A percentile compares a stretch with the other conserved stretches of the same genome.
Conservation (phyloP, 2,888 invertebrate genomes). For the Chymomyza procnemis region DNA sequence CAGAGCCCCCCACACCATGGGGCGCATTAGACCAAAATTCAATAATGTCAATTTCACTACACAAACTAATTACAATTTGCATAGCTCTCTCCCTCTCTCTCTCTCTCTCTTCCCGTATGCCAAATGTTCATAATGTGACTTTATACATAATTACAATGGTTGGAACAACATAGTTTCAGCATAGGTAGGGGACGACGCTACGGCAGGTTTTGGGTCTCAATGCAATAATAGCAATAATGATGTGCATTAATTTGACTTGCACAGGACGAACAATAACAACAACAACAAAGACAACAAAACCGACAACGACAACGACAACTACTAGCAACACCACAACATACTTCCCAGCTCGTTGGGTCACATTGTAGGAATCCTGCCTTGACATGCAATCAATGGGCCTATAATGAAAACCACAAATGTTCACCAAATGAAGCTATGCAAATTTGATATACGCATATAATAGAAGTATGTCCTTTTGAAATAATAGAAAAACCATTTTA, state of each 20-base stretch:
- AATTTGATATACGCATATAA: neutral
- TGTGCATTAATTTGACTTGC: slow-evolving; percentile 1
- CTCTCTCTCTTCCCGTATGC: too few species aligned
- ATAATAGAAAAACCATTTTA: neutral
- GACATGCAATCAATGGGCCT: neutral
- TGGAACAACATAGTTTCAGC: neutral
- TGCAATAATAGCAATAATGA: neutral
- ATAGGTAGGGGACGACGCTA: neutral
- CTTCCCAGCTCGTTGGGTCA: neutral
- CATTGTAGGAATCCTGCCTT: neutral
- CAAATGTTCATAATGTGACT: neutral
- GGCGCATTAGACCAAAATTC: slow-evolving; percentile 32
- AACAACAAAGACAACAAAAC: neutral
- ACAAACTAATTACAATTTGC: slow-evolving; percentile 43
- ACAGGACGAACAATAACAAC: neutral
- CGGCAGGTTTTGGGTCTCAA: neutral
- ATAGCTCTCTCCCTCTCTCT: too few species aligned
- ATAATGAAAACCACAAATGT: neutral
- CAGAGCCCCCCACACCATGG: neutral
- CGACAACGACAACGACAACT: neutral
- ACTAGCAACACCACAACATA: too few species aligned
- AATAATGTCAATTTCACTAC: slow-evolving; percentile 31
- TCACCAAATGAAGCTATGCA: neutral
- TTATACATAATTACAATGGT: neutral
- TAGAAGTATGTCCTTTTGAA: neutral